Evolutionary conservation across 1,140 invertebrate species (phyloP), one percentile per base, ranked within the genome.

Genomic region (Drosophila sulfurigaster): DNA sequence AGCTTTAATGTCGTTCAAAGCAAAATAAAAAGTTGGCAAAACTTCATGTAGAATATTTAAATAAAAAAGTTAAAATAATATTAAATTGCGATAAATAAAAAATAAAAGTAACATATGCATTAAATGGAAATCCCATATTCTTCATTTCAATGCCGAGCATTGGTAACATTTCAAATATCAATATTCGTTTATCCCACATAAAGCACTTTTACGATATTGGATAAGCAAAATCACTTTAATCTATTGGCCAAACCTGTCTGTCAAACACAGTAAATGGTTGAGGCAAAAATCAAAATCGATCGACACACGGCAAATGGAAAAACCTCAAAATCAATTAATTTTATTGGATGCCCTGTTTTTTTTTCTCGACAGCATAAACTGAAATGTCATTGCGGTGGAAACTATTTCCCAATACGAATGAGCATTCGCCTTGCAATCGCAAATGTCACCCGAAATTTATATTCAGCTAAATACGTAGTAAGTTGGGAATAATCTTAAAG

Each of bases 281-380:
- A 51, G 56, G 7, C 54, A 69, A 81, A 88, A 82, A 82, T 79
- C 83, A 77, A 74, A 80, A 82, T 72, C 56, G 48, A 20, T 51
- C 38, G 46, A 15, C 64, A 28, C 62, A 65, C 46, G 51, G 51
- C 71, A 67, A 65, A 66, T 71, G 65, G 66, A 85, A 85, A 25
- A 79, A 87, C 83, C 79, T 69, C 78, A 83, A 83, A 87, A 88
- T 88, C 83, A 87, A 87, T 87, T 87, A 87, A 89, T 87, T 87
- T 87, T 87, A 88, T 87, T 87, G 83, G 83, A 48, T 70, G 45
- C 25, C 11, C 35, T 48, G 38, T 7, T 16, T 35, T 46, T 8
- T 49, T 71, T 56, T 48, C 77, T 30, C 45, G 49, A 15, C 10
- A 64, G 64, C 63, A 69, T 41, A 86, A 81, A 75, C 68, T 68